Percentiles rank a stretch among this genome's conserved stretches.
Evolutionary conservation across 1,140 invertebrate genomes (phyloP).

Genomic region (Drosophila kohkoa): DNA sequence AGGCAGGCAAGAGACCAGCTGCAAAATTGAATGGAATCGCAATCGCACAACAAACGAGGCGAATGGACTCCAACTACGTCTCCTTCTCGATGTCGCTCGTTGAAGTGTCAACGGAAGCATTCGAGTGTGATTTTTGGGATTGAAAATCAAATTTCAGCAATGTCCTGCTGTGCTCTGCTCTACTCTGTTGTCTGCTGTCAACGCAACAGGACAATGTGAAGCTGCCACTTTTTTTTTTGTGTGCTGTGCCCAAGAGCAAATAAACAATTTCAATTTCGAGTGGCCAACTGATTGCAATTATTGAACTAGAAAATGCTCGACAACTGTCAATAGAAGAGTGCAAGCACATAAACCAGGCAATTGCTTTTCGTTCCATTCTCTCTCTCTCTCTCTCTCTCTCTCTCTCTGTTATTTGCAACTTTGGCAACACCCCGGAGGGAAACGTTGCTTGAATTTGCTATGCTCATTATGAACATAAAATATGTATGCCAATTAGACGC

Average conservation of each 20-base stretch:
- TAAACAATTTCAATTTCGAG: constrained; percentile 49
- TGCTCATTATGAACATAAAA: constrained; percentile 48
- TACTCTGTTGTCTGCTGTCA: background rate
- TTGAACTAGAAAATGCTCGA: constrained; percentile 53
- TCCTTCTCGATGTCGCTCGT: constrained; percentile 10
- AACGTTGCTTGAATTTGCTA: background rate
- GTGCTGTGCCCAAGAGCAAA: constrained; percentile 9
- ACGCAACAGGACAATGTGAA: constrained; percentile 23
- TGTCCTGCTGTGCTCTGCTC: background rate
- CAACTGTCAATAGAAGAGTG: constrained; percentile 37
- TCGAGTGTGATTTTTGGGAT: constrained; percentile 55
- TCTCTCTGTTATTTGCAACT: constrained; percentile 2
- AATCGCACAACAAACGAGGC: constrained; percentile 35
- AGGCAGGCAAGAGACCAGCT: constrained; percentile 7
- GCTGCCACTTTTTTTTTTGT: constrained; percentile 15
- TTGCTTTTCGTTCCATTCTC: background rate
- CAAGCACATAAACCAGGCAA: constrained; percentile 12
- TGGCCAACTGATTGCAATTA: constrained; percentile 59
- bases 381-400: background rate
- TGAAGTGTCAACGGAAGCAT: constrained; percentile 57
- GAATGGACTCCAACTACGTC: background rate
- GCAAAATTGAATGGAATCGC: constrained; percentile 21
- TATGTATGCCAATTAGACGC: constrained; percentile 48
- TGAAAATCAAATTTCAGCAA: constrained; percentile 47
- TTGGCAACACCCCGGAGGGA: background rate